phyloP scores from a whole-genome alignment of 2,888 invertebrate species.

The Agrotis puta region DNA sequence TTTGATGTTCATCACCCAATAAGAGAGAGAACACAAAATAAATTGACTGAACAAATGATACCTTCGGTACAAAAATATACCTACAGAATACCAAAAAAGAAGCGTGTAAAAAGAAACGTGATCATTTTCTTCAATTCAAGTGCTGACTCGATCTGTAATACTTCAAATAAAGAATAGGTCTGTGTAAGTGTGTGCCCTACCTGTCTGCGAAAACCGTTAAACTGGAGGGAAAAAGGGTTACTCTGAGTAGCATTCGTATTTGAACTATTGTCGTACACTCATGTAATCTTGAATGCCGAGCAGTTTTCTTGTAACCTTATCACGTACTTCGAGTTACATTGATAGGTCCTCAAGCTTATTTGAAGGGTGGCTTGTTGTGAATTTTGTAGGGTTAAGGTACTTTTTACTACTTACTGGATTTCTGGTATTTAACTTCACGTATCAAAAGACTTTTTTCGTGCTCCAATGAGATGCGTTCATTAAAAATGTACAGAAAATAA shows the following conservation, averaged over 20 bases:
- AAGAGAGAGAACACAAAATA: background rate
- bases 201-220: slow-evolving; percentile 22
- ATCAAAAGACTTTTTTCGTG: background rate
- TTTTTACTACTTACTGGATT: background rate
- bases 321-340: slow-evolving; percentile 33
- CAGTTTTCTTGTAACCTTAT: slow-evolving; percentile 39
- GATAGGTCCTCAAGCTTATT: slow-evolving; percentile 10
- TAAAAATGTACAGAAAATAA: background rate
- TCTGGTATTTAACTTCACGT: background rate
- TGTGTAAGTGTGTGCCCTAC: slow-evolving; percentile 3
- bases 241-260: slow-evolving; percentile 28
- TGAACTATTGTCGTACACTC: slow-evolving; percentile 42
- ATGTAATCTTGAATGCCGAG: slow-evolving; percentile 44
- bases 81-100: background rate
- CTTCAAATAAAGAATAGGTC: slow-evolving; percentile 18
- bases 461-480: background rate
- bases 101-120: slow-evolving; percentile 6
- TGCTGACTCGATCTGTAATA: slow-evolving; percentile 16
- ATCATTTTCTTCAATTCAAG: slow-evolving; percentile 26
- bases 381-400: background rate
- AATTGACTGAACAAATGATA: background rate
- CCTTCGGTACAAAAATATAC: background rate
- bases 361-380: background rate
- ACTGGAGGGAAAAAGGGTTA: slow-evolving; percentile 37
- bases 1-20: too few species aligned